Conservation (phyloP, 92 coral and sea anemone genomes). For the Zoanthus solanderi region DNA sequence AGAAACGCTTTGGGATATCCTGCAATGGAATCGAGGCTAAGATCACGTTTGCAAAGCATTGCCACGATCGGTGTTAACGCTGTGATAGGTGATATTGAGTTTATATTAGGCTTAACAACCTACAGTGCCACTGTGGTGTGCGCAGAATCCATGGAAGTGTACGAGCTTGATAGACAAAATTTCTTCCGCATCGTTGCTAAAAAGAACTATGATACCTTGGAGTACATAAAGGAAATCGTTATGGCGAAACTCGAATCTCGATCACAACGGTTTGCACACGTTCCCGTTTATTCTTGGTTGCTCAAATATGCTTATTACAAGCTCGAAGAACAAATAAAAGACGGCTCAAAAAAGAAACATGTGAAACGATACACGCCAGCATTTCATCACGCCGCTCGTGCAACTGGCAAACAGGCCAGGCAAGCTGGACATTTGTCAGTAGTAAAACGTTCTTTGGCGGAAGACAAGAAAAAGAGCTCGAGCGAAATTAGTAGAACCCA, state of each 20-base stretch:
- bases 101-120: slow-evolving; percentile 76
- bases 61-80: slow-evolving; percentile 92
- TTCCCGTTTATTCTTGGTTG: slow-evolving; percentile 72
- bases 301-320: slow-evolving; percentile 49
- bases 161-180: slow-evolving; percentile 81
- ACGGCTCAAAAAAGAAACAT: slow-evolving; percentile 11
- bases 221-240: slow-evolving; percentile 60
- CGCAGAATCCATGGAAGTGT: slow-evolving; percentile 78
- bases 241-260: slow-evolving; percentile 64
- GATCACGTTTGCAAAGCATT: slow-evolving; percentile 72
- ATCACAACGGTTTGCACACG: slow-evolving; percentile 51
- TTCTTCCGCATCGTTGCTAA: slow-evolving; percentile 76
- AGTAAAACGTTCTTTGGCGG: neutral
- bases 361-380: neutral
- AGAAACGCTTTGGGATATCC: slow-evolving; percentile 79
- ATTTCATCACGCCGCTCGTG: neutral
- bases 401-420: neutral
- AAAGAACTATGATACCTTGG: slow-evolving; percentile 74
- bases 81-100: slow-evolving; percentile 91
- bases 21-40: slow-evolving; percentile 84
- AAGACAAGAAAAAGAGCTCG: neutral
- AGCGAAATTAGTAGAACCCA: neutral
- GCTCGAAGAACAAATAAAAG: slow-evolving; percentile 1
- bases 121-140: slow-evolving; percentile 86
- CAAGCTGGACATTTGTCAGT: neutral